These are phyloP conservation scores for Rhinichthys klamathensis DNA, from an alignment of 2,113 vertebrate species.

Conservation along the genomic window DNA sequence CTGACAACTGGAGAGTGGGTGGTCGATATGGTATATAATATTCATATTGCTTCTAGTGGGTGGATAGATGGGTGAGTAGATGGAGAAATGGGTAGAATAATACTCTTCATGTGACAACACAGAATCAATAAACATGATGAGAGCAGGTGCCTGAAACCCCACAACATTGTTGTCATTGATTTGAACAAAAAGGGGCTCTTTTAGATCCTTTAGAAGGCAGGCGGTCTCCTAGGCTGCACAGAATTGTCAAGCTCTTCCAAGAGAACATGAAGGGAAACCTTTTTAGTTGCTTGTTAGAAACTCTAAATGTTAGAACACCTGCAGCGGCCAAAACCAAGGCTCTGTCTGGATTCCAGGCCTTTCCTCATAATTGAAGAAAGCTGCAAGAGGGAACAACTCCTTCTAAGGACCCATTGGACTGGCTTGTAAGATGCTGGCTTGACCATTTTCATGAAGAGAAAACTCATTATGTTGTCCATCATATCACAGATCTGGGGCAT, in stretches of 20 bases:
- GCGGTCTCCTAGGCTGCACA: neutral
- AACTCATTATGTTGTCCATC: neutral
- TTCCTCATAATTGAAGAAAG: neutral
- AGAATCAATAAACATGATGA: neutral
- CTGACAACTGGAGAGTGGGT: slow-evolving; percentile 8
- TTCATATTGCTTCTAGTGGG: neutral
- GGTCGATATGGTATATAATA: neutral
- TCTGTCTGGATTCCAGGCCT: neutral
- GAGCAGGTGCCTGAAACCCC: neutral
- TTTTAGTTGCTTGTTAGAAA: slow-evolving; percentile 17
- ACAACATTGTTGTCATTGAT: neutral
- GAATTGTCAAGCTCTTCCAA: neutral
- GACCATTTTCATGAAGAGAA: neutral
- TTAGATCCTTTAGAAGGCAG: slow-evolving; percentile 2
- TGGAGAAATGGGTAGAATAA: neutral
- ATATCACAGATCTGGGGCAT: neutral
- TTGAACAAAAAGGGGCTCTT: neutral
- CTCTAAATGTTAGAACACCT: neutral
- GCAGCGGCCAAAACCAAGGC: neutral
- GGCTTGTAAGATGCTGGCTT: neutral
- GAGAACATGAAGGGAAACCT: neutral
- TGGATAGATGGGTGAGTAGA: neutral
- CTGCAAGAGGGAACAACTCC: neutral
- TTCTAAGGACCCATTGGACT: neutral
- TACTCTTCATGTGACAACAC: neutral